These are phyloP conservation scores for Trididemnum nubilum DNA, from an alignment of 23 tunicate genomes.

Conservation along the genomic window DNA sequence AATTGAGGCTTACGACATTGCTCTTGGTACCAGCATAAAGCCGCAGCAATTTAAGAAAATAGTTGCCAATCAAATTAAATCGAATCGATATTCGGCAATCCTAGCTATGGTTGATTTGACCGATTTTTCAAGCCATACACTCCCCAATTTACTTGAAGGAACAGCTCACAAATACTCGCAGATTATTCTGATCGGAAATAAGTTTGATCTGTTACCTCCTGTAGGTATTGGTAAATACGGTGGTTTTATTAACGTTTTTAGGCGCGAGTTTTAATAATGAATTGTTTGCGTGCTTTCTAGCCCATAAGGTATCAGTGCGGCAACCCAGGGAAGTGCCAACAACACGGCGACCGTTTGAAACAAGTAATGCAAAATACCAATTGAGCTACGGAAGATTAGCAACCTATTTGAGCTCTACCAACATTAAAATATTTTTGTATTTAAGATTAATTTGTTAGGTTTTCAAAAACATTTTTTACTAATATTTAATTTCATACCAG, in stretches of 20 bases:
- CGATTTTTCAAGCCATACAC: not conserved
- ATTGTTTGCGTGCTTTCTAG: too few species aligned
- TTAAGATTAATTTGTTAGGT: too few species aligned
- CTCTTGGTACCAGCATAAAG: not conserved
- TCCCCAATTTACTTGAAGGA: not conserved
- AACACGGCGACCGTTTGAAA: too few species aligned
- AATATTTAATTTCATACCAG: too few species aligned
- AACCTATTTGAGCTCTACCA: not conserved
- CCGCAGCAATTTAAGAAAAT: slow-evolving; percentile 10
- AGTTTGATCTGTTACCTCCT: slow-evolving; percentile 24
- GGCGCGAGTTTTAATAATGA: too few species aligned
- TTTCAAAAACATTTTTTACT: too few species aligned
- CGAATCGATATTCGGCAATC: not conserved
- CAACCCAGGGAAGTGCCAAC: too few species aligned
- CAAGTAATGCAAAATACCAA: too few species aligned
- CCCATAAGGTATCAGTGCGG: too few species aligned
- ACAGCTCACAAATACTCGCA: not conserved
- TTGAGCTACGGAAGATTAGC: too few species aligned
- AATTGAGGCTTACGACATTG: slow-evolving; percentile 14
- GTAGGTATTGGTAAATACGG: slow-evolving; percentile 4
- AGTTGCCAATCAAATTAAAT: slow-evolving; percentile 5
- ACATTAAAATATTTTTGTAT: too few species aligned
- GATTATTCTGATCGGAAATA: slow-evolving; percentile 13
- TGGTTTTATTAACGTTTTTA: not conserved
- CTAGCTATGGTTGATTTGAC: slow-evolving; percentile 16